Conservation (phyloP, 2,113 vertebrate species). For the Dinomys branickii region DNA sequence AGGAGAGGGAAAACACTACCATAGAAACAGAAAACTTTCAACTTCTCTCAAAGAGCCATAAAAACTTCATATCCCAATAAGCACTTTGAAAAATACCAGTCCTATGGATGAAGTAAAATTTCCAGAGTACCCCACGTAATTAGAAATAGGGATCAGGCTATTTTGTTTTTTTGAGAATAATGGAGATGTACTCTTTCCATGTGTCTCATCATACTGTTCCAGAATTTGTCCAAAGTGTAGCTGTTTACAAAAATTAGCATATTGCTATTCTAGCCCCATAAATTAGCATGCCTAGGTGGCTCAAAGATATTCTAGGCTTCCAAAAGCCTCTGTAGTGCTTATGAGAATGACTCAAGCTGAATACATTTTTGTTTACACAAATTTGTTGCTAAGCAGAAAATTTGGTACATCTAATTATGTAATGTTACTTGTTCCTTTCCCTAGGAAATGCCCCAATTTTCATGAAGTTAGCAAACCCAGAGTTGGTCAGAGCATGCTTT, state of each 20-base stretch:
- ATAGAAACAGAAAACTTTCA: constrained; percentile 65
- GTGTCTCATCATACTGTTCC: constrained; percentile 61
- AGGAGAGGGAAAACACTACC: constrained; percentile 57
- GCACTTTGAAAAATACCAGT: constrained; percentile 64
- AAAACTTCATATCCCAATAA: constrained; percentile 46
- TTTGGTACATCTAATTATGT: constrained; percentile 91
- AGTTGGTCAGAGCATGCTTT: constrained; percentile 80
- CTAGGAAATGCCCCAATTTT: constrained; percentile 87
- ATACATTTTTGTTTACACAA: constrained; percentile 89
- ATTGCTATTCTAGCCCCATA: constrained; percentile 86
- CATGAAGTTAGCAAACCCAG: constrained; percentile 81
- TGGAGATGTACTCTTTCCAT: constrained; percentile 65
- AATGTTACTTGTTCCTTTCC: constrained; percentile 87
- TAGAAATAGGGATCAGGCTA: constrained; percentile 63
- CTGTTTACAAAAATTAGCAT: constrained; percentile 88
- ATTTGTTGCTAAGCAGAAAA: constrained; percentile 97
- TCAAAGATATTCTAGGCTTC: constrained; percentile 86
- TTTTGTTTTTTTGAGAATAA: constrained; percentile 77
- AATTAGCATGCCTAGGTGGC: constrained; percentile 87
- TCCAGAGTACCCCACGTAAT: constrained; percentile 51
- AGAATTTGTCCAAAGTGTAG: constrained; percentile 82
- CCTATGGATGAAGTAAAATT: constrained; percentile 62
- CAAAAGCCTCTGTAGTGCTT: constrained; percentile 88
- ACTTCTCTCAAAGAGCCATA: neutral
- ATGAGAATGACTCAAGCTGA: constrained; percentile 87